These are phyloP conservation scores for Acanthaster planci DNA, from an alignment of 35 echinoderm and acorn worm genomes.

Conservation along the genomic window DNA sequence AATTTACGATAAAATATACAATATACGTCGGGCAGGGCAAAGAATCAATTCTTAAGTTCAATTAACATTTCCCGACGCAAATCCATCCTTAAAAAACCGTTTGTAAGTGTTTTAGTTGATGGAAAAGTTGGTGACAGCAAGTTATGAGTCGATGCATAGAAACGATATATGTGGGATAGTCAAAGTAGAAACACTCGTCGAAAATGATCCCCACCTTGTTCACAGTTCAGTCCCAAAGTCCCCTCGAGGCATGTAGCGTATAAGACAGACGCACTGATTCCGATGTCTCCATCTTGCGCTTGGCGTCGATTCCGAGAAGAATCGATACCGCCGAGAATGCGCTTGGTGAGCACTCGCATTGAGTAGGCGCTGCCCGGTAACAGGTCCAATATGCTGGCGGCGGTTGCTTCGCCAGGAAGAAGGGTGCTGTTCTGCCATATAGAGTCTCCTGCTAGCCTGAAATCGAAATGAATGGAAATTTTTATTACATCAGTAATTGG, in stretches of 20 bases:
- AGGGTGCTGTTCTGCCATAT: slow-evolving; percentile 53
- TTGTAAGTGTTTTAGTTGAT: no score
- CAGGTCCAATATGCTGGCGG: slow-evolving; percentile 8
- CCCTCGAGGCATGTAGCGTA: slow-evolving; percentile 46
- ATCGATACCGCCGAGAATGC: neutral
- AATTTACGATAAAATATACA: no score
- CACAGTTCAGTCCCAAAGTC: slow-evolving; percentile 58
- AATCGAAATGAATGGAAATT: neutral
- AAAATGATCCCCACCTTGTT: slow-evolving; percentile 38
- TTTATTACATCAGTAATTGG: neutral
- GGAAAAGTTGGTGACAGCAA: no score
- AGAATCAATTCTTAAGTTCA: no score
- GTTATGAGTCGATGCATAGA: no score
- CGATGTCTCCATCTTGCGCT: slow-evolving; percentile 32
- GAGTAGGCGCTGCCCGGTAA: slow-evolving; percentile 29
- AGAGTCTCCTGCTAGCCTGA: neutral
- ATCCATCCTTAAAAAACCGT: no score
- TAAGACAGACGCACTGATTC: slow-evolving; percentile 46
- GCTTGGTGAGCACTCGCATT: slow-evolving; percentile 42
- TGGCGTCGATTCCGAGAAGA: neutral
- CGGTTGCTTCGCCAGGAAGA: neutral
- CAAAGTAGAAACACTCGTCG: no score
- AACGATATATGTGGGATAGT: no score
- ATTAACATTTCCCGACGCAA: no score
- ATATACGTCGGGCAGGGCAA: no score